Evolutionary conservation across 2,797 vertebrate genomes (phyloP).

Genomic region (Anomalospiza imberbis): DNA sequence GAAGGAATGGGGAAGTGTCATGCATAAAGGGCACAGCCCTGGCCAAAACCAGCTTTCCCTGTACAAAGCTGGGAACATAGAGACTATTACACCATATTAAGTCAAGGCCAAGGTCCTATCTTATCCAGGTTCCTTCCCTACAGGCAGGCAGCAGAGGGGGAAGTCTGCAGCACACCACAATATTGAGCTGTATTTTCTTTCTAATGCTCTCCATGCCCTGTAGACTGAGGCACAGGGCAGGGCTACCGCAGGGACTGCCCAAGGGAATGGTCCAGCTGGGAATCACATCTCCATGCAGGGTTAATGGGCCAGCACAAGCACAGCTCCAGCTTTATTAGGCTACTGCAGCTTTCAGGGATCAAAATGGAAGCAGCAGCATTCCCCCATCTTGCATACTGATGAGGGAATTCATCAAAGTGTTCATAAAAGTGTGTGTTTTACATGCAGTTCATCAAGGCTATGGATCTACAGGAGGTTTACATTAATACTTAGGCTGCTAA

Average conservation of each 20-base stretch:
- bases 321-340: fast-evolving
- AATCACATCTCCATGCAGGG: fast-evolving
- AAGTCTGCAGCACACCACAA: background rate
- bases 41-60: background rate
- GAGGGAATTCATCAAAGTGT: background rate
- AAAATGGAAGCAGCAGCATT: background rate
- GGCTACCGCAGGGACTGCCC: background rate
- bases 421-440: background rate
- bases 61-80: fast-evolving
- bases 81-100: fast-evolving
- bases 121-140: background rate
- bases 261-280: fast-evolving
- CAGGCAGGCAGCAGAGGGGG: background rate
- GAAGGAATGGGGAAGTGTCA: background rate
- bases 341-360: background rate
- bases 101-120: background rate
- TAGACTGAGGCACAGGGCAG: background rate
- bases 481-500: background rate
- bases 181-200: background rate
- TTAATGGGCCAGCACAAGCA: background rate
- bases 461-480: background rate
- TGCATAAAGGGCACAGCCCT: background rate
- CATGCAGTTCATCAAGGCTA: background rate
- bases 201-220: background rate
- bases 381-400: background rate